Evolutionary conservation across 1,140 invertebrate species (phyloP), one percentile per base, ranked within the genome.

Genomic region (Drosophila busckii): DNA sequence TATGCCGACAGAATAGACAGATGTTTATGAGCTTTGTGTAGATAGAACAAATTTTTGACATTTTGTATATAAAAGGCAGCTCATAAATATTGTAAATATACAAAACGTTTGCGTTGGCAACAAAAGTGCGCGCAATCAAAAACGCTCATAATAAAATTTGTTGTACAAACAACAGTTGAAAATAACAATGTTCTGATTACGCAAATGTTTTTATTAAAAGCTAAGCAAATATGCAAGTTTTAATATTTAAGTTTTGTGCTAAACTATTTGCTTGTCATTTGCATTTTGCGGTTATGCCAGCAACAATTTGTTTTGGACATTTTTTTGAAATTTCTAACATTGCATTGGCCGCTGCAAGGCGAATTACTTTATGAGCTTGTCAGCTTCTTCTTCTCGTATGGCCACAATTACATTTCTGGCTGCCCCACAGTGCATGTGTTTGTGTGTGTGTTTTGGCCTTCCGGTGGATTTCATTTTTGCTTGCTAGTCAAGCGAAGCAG

Each of bases 1-100:
- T 54, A n/a, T n/a, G n/a, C n/a, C n/a, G n/a, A n/a, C n/a, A n/a
- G n/a, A 50, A 60, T 60, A 38, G 56, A 54, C 56, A 60, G 53
- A 26, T 60, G 56, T 60, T 60, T 60, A 54, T 45, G 19, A 20
- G 32, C 31, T 16, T 32, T 54, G 31, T 53, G 38, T 54, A 54
- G n/a, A n/a, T n/a, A n/a, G n/a, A n/a, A n/a, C n/a, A n/a, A 54
- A 54, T 54, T 60, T 54, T 60, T 54, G 19, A 25, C 40, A 25
- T 60, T 20, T 32, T 60, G 40, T 53, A 54, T 23, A 40, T 44
- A 10, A 54, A 44, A 60, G 40, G 32, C 32, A 45, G 49, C 28
- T 26, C 56, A 38, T 60, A 60, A 60, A 60, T 60, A 54, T 25
- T 26, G 32, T 45, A 32, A 50, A 19, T 59, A 23, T 26, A 17